These are phyloP conservation scores for Gnathonemus longibarbis DNA, from an alignment of 2,113 vertebrate species.

Conservation along the genomic window DNA sequence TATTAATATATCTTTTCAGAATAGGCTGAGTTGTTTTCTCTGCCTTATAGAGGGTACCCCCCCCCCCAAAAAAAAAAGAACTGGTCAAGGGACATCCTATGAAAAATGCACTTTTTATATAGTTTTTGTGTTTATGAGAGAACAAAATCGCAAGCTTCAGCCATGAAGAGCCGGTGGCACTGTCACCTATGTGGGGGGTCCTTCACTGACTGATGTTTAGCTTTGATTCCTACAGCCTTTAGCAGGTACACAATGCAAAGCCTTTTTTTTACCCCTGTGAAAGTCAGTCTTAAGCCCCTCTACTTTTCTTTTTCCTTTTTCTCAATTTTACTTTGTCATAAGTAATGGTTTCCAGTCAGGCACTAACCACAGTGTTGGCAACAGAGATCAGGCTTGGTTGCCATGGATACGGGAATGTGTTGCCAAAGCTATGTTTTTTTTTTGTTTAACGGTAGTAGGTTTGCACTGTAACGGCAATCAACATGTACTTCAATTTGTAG, in stretches of 20 bases:
- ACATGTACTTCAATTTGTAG: background rate
- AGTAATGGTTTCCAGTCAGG: slow-evolving; percentile 16
- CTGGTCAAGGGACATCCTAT: background rate
- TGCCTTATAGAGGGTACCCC: background rate
- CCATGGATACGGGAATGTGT: slow-evolving; percentile 10
- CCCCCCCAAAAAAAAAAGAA: background rate
- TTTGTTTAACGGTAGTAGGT: background rate
- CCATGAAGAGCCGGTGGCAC: background rate
- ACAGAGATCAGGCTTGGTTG: slow-evolving; percentile 11
- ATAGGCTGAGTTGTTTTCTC: background rate
- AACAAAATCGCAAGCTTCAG: background rate
- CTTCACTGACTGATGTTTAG: background rate
- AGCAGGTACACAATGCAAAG: background rate
- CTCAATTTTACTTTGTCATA: background rate
- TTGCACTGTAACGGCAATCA: background rate
- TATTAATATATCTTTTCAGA: background rate
- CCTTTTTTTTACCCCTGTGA: background rate
- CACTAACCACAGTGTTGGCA: slow-evolving; percentile 16
- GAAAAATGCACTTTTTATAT: background rate
- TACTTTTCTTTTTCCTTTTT: background rate
- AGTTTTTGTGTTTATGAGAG: background rate
- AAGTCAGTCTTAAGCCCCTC: slow-evolving; percentile 3
- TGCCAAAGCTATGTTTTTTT: background rate
- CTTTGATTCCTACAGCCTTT: background rate
- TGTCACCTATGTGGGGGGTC: background rate